Conservation (phyloP, 2,797 vertebrate genomes). For the Miichthys miiuy region DNA sequence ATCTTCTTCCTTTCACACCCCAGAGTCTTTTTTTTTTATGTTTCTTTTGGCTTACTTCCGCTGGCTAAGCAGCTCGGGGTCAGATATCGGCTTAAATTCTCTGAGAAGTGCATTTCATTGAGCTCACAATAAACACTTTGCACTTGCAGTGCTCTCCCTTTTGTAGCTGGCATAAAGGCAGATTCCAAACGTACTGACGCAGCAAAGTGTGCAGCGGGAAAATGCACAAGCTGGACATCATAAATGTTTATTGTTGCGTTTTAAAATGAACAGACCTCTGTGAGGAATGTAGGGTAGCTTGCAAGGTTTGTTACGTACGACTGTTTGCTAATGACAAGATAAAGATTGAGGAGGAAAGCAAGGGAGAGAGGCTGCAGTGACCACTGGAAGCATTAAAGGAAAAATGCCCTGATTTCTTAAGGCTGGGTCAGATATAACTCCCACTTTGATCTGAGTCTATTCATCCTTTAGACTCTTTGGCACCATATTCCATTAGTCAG, state of each 20-base stretch:
- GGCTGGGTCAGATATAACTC: constrained; percentile 17
- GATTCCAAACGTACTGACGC: constrained; percentile 48
- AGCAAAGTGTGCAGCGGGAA: constrained; percentile 33
- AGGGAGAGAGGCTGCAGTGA: background rate
- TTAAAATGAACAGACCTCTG: constrained; percentile 35
- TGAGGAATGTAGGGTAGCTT: background rate
- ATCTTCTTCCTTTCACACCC: constrained; percentile 25
- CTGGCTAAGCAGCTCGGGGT: constrained; percentile 35
- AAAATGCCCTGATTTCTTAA: constrained; percentile 31
- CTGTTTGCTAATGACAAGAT: constrained; percentile 20
- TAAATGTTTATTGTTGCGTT: constrained; percentile 56
- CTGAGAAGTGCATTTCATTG: constrained; percentile 38
- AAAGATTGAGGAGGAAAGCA: background rate
- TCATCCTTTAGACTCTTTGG: constrained; percentile 34
- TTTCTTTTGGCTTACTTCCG: constrained; percentile 22
- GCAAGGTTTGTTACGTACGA: constrained; percentile 13
- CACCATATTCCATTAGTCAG: constrained; percentile 42
- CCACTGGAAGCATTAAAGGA: constrained; percentile 12
- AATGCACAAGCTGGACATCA: constrained; percentile 28
- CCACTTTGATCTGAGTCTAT: constrained; percentile 37
- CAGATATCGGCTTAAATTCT: constrained; percentile 25
- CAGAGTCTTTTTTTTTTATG: constrained; percentile 3
- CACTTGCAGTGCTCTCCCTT: constrained; percentile 21
- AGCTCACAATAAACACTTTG: constrained; percentile 34
- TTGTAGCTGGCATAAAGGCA: constrained; percentile 22